Evolutionary conservation across 1,140 invertebrate genomes (phyloP).

Genomic region (Drusus annulatus): DNA sequence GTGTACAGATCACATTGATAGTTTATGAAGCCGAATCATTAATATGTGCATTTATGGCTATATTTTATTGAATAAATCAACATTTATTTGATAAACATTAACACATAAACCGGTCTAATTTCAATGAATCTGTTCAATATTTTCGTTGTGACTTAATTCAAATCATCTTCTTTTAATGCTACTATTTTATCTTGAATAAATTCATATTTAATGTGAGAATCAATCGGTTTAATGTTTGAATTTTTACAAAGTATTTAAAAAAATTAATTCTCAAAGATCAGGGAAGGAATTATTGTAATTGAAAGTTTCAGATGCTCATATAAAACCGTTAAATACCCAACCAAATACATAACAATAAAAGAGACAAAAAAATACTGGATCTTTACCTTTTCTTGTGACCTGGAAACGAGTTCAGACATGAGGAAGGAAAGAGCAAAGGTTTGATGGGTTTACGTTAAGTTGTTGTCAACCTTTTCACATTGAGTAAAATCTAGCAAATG

Average conservation of each 20-base stretch:
- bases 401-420: slow-evolving; percentile 56
- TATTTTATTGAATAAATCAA: slow-evolving; percentile 32
- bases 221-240: not conserved
- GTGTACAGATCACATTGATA: slow-evolving; percentile 15
- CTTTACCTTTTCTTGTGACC: slow-evolving; percentile 47
- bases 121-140: slow-evolving; percentile 27
- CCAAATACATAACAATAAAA: slow-evolving; percentile 56
- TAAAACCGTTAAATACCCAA: slow-evolving; percentile 58
- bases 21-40: not conserved
- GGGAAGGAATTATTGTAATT: slow-evolving; percentile 35
- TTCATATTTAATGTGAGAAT: slow-evolving; percentile 41
- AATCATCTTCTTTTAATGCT: slow-evolving; percentile 29
- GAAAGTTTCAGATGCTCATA: not conserved
- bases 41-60: slow-evolving; percentile 27
- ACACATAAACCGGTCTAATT: slow-evolving; percentile 31
- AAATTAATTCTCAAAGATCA: slow-evolving; percentile 24
- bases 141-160: slow-evolving; percentile 27
- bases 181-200: not conserved
- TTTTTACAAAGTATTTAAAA: slow-evolving; percentile 10
- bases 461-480: no score
- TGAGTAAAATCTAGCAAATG: no score
- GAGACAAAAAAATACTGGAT: slow-evolving; percentile 54
- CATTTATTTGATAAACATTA: slow-evolving; percentile 33
- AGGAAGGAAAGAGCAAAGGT: slow-evolving; percentile 39
- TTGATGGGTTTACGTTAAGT: not conserved